Evolutionary conservation across 30 jellyfish, hydroid and myxozoan species (phyloP), one percentile per base, ranked within the genome.

Genomic region (Aurelia coerulea): DNA sequence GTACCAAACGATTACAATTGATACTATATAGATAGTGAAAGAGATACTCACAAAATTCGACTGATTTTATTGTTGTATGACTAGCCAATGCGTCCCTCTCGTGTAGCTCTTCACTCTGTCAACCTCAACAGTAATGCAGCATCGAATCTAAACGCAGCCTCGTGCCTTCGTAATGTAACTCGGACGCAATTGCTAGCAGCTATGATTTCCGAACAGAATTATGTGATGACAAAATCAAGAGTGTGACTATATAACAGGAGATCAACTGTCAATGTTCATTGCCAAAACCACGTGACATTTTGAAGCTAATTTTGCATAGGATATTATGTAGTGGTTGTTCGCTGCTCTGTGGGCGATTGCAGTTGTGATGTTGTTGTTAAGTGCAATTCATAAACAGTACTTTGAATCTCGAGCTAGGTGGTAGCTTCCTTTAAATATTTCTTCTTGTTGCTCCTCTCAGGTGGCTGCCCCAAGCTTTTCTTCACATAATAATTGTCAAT

Each of bases 161-260:
- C 56, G 56, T 46, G 56, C 15, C 0, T 14, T 46, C 15, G 14
- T 46, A 46, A 46, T 1, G 56, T 46, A 46, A 46, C 14, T 46
- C 56, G 2, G 56, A 46, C 15, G 56, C 6, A 60, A 17, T 5
- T 15, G 74, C 64, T 14, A 63, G 18, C 17, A 53, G 83, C 68
- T 72, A 53, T 11, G 18, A 58, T 78, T 60, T 37, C 59, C 39
- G 63, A n/a, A 29, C 23, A 29, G 68, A 31, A 73, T 34, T 14
- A 59, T 83, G 92, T 54, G 83, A 83, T 83, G 92, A 72, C 85
- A 72, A 69, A 73, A 62, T 69, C 86, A 73, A 73, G 93, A 52
- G 93, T 42, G 93, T 84, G 88, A 74, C 60, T 71, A 67, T 84
- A 66, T 84, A 84, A 62, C 87, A 73, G 78, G 32, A 67, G 93